Percentiles rank a stretch among this genome's conserved stretches.
These are phyloP conservation scores for Noctua pronuba DNA, from an alignment of 2,888 invertebrate genomes.

Conservation along the genomic window DNA sequence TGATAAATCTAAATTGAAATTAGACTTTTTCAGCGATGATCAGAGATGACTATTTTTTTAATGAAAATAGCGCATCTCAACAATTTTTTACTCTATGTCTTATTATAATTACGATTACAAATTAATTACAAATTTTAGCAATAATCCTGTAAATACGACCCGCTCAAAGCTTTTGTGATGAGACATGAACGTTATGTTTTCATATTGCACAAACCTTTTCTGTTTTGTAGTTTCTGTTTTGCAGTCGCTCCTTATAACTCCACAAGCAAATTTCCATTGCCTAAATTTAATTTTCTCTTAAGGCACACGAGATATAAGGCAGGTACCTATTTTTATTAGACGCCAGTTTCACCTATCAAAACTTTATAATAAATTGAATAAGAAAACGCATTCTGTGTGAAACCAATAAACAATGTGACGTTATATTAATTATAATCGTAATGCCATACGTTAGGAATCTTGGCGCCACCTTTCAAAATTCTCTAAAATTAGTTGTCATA, in stretches of 20 bases:
- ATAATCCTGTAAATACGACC: background rate
- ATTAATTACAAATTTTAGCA: background rate
- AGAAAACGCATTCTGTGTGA: background rate
- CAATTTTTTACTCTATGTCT: background rate
- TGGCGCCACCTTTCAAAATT: slow-evolving; percentile 37
- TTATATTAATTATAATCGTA: background rate
- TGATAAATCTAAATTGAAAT: too few relatives aligned
- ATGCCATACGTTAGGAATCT: slow-evolving; percentile 11
- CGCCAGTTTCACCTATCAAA: background rate
- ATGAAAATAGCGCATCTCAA: too few relatives aligned
- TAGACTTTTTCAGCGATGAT: too few relatives aligned
- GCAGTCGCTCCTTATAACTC: background rate
- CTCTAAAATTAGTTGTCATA: slow-evolving; percentile 31
- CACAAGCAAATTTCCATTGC: background rate
- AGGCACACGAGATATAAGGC: background rate
- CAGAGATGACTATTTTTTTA: background rate
- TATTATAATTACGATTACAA: background rate
- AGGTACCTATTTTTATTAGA: background rate
- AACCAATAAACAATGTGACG: background rate
- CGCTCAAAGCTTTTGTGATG: background rate
- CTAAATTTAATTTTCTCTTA: background rate
- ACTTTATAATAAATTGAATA: background rate
- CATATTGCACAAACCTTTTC: background rate
- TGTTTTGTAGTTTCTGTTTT: background rate
- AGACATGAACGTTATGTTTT: background rate